A percentile compares a stretch with the other conserved stretches of the same genome.
These are phyloP conservation scores for Archegozetes longisetosus DNA, from an alignment of 1,140 invertebrate genomes.

Conservation along the genomic window DNA sequence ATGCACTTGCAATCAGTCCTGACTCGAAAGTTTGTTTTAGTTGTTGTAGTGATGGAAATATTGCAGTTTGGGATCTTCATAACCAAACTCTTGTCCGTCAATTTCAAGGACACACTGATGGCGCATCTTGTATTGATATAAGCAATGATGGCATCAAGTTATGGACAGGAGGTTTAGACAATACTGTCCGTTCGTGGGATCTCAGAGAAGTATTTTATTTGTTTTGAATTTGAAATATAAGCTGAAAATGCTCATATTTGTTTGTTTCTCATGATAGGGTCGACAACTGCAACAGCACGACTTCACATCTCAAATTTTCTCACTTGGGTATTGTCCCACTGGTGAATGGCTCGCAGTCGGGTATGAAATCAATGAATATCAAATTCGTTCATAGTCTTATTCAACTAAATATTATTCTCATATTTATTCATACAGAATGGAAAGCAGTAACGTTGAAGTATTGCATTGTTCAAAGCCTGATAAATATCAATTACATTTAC, in stretches of 20 bases:
- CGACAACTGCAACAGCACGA: slow-evolving; percentile 12
- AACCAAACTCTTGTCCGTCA: slow-evolving; percentile 80
- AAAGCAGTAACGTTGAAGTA: slow-evolving; percentile 90
- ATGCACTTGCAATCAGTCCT: slow-evolving; percentile 89
- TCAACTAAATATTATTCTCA: neutral
- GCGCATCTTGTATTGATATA: slow-evolving; percentile 93
- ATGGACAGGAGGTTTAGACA: slow-evolving; percentile 95
- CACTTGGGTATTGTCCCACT: slow-evolving; percentile 88
- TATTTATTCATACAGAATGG: slow-evolving; percentile 46
- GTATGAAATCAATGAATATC: neutral
- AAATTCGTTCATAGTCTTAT: neutral
- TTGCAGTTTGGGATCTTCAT: slow-evolving; percentile 86
- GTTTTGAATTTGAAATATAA: neutral
- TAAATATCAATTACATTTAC: slow-evolving; percentile 90
- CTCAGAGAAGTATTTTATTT: slow-evolving; percentile 48
- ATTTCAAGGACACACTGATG: slow-evolving; percentile 93
- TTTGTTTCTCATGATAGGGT: neutral
- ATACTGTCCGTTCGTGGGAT: slow-evolving; percentile 93
- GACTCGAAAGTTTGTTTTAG: slow-evolving; percentile 93
- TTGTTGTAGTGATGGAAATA: slow-evolving; percentile 88
- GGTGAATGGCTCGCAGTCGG: slow-evolving; percentile 93
- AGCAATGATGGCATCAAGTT: slow-evolving; percentile 82
- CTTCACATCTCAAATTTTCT: slow-evolving; percentile 88
- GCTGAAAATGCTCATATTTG: neutral
- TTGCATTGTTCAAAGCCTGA: slow-evolving; percentile 70